Evolutionary conservation across 1,140 invertebrate genomes (phyloP), one percentile per base, ranked within the genome.

Genomic region (Phocides pigmalion): DNA sequence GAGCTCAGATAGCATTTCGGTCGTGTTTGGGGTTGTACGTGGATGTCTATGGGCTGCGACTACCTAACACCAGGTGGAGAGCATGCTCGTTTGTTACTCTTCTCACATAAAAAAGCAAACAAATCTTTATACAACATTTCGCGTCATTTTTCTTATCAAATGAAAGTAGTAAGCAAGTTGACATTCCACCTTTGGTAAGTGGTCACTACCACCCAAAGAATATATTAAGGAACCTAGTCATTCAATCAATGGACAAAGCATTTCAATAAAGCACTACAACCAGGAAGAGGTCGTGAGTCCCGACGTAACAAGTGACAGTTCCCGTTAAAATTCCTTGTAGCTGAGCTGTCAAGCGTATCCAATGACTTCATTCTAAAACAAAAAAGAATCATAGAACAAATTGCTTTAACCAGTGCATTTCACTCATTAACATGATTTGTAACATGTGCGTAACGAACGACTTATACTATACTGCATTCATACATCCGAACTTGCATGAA

Each of bases 361-460:
- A 47, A 47, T 46, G 42, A 35, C 25, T 59, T 47, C 25, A 59
- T 17, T 44, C 22, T 44, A 17, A 44, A 59, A 59, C 5, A 41
- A 44, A 59, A 46, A 47, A 46, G 32, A 47, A 47, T 59, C 42
- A 17, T 32, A 59, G 56, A 59, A 59, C 56, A 59, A 47, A 59
- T 59, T 46, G 14, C 42, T 58, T 17, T 11, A 41, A 42, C 15
- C 15, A n/a, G n/a, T 46, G 14, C 35, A 28, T 59, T 65, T 65
- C 47, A 64, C 53, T 49, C 58, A 42, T 59, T 62, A 66, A 61
- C 59, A 64, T 44, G 58, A 68, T 44, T 62, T 50, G 65, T 61
- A 50, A 64, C 72, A 71, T 64, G 49, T 74, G 72, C 64, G 69
- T 69, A 72, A 72, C 69, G 51, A 61, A 70, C 62, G 56, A 49